Base-by-base conservation (phyloP, 2,888 invertebrate genomes). In the Dicranocentrus wangi region DNA sequence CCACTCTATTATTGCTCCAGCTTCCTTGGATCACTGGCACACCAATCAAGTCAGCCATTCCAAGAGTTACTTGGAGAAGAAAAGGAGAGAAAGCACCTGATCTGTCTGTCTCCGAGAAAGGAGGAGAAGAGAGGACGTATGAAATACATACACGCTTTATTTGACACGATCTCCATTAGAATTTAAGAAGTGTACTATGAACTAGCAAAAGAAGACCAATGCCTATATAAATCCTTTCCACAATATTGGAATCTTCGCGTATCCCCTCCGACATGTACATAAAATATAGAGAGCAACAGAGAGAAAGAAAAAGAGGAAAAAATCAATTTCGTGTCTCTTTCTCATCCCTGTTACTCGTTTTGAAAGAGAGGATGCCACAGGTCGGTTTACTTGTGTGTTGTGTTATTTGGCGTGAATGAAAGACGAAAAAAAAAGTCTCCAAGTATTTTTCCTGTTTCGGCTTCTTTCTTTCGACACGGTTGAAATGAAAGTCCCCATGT, bases 271-370 rank as follows among this genome's bases (percentile, higher is more conserved):
- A 3, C 15, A 47, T 10, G 5, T 47, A 13, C 17, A 23, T 66
- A 42, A 21, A 68, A 43, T 27, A 43, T 61, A 60, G 55, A 39
- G 39, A 55, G 78, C 71, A 78, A 79, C 78, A 79, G 78, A 78
- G 68, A 17, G 43, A 73, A 53, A 51, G 61, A 61, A 63, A 51
- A 72, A 27, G 43, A 47, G 47, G 19, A 71, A 79, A 79, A 79
- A 79, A 79, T 79, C 78, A 79, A 79, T 79, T 79, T 79, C 65
- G 39, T 58, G 71, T 71, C 65, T 63, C 39, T 66, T 71, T 71
- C 42, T 55, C 70, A 28, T 55, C 27, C 47, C 71, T 21, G 15
- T 53, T 17, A 75, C 51, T 19, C n/a, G 51, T 43, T 63, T 69
- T 69, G 42, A 23, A 60, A 77, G 42, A 61, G 60, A 42, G 73